Evolutionary conservation across 2,797 vertebrate species (phyloP).

Genomic region (Philypnodon macrostomus): DNA sequence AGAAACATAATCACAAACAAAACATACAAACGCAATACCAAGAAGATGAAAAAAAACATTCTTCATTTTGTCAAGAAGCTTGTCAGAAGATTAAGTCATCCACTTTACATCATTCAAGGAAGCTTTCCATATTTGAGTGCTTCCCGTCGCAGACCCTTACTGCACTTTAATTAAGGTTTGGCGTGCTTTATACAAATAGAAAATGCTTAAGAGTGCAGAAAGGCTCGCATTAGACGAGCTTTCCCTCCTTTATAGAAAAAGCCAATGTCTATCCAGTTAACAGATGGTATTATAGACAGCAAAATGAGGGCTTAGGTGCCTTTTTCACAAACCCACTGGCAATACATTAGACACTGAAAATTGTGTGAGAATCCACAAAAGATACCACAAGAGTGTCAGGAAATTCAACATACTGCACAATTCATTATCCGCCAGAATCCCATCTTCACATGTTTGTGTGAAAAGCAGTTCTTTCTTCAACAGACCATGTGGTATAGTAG

Average conservation of each 20-base stretch:
- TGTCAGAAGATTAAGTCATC: constrained; percentile 55
- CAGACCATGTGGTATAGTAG: too few species aligned
- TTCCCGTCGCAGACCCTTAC: constrained; percentile 37
- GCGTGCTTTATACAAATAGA: constrained; percentile 32
- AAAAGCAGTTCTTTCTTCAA: too few species aligned
- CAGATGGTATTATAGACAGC: constrained; percentile 55
- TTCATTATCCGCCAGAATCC: too few species aligned
- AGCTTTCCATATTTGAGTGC: constrained; percentile 50
- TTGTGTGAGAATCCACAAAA: constrained; percentile 36
- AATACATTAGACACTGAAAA: constrained; percentile 42
- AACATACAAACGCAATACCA: constrained; percentile 21
- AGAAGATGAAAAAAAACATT: constrained; percentile 38
- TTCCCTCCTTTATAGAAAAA: constrained; percentile 19
- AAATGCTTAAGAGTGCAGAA: constrained; percentile 46
- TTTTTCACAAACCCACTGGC: constrained; percentile 44
- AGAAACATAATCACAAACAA: constrained; percentile 34
- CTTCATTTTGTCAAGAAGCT: constrained; percentile 38
- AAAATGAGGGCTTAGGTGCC: constrained; percentile 39
- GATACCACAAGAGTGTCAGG: too few species aligned
- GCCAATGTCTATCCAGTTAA: constrained; percentile 50
- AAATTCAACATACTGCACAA: too few species aligned
- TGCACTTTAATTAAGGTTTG: constrained; percentile 63
- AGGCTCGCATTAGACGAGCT: too few species aligned
- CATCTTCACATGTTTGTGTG: too few species aligned
- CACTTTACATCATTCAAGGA: constrained; percentile 46